A percentile compares a stretch with the other conserved stretches of the same genome.
phyloP scores from a whole-genome alignment of 2,113 vertebrate genomes.

The Ranitomeya variabilis region DNA sequence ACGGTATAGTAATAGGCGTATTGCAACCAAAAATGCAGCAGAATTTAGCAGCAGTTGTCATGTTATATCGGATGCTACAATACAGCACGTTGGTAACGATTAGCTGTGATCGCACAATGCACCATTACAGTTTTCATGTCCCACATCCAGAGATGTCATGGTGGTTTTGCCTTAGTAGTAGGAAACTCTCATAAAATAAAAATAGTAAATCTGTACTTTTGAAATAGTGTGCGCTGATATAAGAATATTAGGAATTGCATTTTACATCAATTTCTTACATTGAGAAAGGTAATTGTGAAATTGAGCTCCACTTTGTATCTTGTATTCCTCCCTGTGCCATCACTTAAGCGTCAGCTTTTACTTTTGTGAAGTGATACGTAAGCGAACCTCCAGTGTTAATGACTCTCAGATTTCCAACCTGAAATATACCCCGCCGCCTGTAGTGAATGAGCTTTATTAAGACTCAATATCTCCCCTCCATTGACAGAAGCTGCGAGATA shows the following conservation, averaged over 20 bases:
- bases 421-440: not conserved
- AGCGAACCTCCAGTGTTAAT: not conserved
- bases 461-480: conserved; percentile 37
- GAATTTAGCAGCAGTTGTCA: too few species aligned
- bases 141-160: too few species aligned
- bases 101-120: not conserved
- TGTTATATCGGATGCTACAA: too few species aligned
- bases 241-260: not conserved
- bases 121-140: too few species aligned
- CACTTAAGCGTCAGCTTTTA: not conserved
- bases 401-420: not conserved
- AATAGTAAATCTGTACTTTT: not conserved
- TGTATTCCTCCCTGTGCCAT: not conserved
- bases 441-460: conserved; percentile 42
- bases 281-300: not conserved
- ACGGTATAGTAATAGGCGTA: too few species aligned
- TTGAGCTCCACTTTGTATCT: not conserved
- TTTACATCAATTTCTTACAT: not conserved
- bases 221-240: not conserved
- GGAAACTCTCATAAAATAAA: not conserved
- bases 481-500: conserved; percentile 9
- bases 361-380: not conserved
- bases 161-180: too few species aligned
- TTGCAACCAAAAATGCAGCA: too few species aligned
- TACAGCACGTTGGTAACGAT: too few species aligned